Base-by-base conservation (phyloP, 2,113 vertebrate species). In the Mirounga angustirostris region DNA sequence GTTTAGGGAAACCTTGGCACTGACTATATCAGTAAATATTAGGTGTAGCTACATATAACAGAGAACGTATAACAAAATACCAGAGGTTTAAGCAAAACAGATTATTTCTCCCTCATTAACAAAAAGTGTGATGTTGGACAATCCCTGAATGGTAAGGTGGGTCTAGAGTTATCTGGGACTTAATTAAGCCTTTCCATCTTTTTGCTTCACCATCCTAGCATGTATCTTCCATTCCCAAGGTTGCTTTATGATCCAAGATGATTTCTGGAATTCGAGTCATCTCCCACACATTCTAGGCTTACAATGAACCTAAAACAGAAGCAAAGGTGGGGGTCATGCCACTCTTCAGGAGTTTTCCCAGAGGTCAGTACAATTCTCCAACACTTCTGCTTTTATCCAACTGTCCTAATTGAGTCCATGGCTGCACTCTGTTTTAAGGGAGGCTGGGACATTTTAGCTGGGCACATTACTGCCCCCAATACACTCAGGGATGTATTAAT, bases 1-100 rank as follows among this genome's bases (percentile, higher is more conserved):
- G 61, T 89, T 96, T 33, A 88, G 73, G 19, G n/a, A 97, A 96
- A 83, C 65, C 43, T 61, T 94, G 59, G 40, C 9, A 69, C 22
- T 79, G 40, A 76, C n/a, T 52, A 0, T 86, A 63, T 82, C 8
- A 73, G 9, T 61, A 63, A 59, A 7, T 30, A 59, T 59, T 54
- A 81, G 33, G 22, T 82, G 79, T 79, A 74, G 76, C 22, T 65
- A 18, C 15, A 15, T 71, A 16, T 54, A 79, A 78, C n/a, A 61
- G 33, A 54, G 28, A 63, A 76, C 0, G 74, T 28, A n/a, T 33
- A 65, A 69, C 89, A 54, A 87, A 95, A 61, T 59, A 67, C 67
- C 4, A 65, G 71, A 93, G 4, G 14, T 59, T 89, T 90, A 83
- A 74, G 46, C 21, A 95, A 97, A 94, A 85, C 52, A 56, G 40